A percentile compares a stretch with the other conserved stretches of the same genome.
These are phyloP conservation scores for Chionis minor DNA, from an alignment of 2,113 vertebrate genomes.

Conservation along the genomic window DNA sequence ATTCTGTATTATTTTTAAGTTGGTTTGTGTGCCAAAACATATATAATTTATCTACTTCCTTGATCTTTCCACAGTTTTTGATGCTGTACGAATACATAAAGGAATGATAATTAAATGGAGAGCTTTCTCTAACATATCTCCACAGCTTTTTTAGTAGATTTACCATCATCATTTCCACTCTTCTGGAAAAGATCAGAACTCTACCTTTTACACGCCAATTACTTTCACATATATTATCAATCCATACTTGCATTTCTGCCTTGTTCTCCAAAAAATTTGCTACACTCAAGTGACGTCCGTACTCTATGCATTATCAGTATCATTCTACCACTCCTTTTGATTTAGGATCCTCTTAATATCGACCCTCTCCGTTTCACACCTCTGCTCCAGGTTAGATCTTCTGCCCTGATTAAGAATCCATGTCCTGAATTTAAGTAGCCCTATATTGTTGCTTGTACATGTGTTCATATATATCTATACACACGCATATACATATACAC, in stretches of 20 bases:
- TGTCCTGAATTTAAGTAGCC: neutral
- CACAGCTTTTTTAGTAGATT: neutral
- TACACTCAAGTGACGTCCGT: neutral
- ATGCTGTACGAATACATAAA: neutral
- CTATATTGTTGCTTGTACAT: neutral
- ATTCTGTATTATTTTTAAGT: neutral
- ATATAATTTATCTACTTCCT: neutral
- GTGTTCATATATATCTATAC: neutral
- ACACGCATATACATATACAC: neutral
- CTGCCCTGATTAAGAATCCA: neutral
- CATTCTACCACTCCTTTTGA: neutral
- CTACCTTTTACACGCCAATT: neutral
- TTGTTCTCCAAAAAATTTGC: neutral
- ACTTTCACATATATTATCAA: rapidly evolving
- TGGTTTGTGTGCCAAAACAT: neutral
- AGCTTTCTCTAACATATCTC: neutral
- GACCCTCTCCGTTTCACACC: neutral
- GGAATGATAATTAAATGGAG: neutral
- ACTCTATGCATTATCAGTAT: neutral
- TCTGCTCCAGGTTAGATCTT: neutral
- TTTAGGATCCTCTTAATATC: neutral
- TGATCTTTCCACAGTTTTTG: neutral
- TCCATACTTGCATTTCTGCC: neutral
- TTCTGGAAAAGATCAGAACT: neutral
- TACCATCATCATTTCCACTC: neutral